Evolutionary conservation across 2,797 vertebrate species (phyloP), one percentile per base, ranked within the genome.

Genomic region (Kryptolebias ocellatus): DNA sequence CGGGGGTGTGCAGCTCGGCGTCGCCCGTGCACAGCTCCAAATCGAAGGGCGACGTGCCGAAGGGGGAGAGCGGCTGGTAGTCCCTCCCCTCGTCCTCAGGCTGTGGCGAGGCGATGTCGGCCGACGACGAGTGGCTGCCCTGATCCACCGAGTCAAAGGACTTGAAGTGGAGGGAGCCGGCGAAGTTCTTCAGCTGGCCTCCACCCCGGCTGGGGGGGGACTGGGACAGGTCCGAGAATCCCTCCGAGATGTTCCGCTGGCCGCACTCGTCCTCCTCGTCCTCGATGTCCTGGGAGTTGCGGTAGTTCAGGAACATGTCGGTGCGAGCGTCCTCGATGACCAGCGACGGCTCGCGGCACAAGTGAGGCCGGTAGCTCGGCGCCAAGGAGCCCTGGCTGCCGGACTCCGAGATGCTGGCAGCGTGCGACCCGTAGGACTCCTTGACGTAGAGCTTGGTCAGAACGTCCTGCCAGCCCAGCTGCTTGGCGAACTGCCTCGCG

Each of bases 381-480:
- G 94, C 92, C 0, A 87, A 73, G 31, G 92, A 89, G 59, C 79
- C 72, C 0, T 75, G 62, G 54, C 63, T 89, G 78, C 80, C 74
- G 1, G 88, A 87, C 17, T 77, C 54, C 0, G 90, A 90, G 0
- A 92, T 79, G 88, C 92, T 94, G 87, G 66, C 83, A 1, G 87
- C 88, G 0, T 83, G 83, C 0, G 92, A 94, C 62, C 92, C 93
- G 0, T 93, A 94, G 0, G 95, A 96, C 77, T 99, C 97, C 77
- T 96, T 96, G 74, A 99, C 90, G 0, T 98, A 99, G 55, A 99
- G 96, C 77, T 96, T 98, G 76, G 96, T 98, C 72, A 99, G 93
- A 0, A 96, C 90, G 29, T 97, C 96, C 92, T 99, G 98, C 98
- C 98, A 99, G 71, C 97, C 94, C 0, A 95, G 89, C 83, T 98